phyloP scores from a whole-genome alignment of 2,113 vertebrate species.

The Erpornis zantholeuca region DNA sequence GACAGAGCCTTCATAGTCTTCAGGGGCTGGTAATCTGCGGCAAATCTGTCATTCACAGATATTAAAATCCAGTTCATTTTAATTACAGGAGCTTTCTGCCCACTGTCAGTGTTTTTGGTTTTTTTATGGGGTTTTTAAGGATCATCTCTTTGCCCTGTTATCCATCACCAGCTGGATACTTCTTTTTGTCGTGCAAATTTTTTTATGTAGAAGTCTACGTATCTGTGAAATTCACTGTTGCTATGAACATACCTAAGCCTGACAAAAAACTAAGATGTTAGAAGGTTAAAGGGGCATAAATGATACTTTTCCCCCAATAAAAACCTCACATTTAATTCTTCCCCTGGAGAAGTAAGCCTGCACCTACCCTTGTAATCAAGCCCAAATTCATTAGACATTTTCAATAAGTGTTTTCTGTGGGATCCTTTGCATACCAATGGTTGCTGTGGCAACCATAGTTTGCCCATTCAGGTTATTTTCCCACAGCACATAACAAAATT shows the following conservation, averaged over 20 bases:
- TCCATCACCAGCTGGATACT: background rate
- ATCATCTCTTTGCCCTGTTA: background rate
- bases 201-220: background rate
- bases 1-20: background rate
- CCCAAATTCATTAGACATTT: conserved; percentile 19
- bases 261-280: background rate
- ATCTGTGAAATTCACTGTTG: background rate
- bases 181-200: background rate
- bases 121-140: background rate
- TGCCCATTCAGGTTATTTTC: background rate
- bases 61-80: background rate
- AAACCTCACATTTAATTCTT: background rate
- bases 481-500: background rate
- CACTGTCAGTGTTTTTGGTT: background rate
- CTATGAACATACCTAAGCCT: background rate
- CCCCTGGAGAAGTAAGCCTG: background rate
- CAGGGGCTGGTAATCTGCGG: background rate
- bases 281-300: background rate
- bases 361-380: background rate
- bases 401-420: background rate
- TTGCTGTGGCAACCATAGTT: background rate
- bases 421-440: background rate
- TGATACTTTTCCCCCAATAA: background rate
- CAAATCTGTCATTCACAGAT: background rate
- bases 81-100: background rate